Base-by-base conservation (phyloP, 2,113 vertebrate genomes). In the Gasterosteus aculeatus region DNA sequence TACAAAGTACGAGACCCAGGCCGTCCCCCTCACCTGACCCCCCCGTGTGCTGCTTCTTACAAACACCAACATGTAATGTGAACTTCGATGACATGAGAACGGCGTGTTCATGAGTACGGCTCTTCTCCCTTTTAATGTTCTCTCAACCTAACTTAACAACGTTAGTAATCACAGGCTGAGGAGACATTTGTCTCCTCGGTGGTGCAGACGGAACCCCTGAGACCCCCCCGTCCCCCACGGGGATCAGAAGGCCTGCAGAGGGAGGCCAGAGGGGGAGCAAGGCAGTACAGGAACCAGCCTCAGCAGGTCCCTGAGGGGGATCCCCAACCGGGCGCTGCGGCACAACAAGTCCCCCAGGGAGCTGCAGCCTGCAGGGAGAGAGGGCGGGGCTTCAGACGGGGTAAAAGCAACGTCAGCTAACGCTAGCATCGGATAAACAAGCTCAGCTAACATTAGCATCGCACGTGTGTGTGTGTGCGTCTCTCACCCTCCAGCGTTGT, bases 291-390 rank as follows among this genome's bases (percentile, higher is more conserved):
- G 95, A 0, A 93, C 94, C 47, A 99, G 90, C 53, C 96, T 93
- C 2, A 99, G 93, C 39, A 98, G 80, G 0, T 97, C 96, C 38
- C 96, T 94, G 19, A 98, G 94, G 0, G 97, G 97, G 87, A 98
- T 91, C 0, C 93, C 95, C 87, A 96, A 82, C 78, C 88, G 93
- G 70, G 92, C 93, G 86, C 96, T 95, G 73, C 92, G 95, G 62
- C 95, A 75, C 71, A 99, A 87, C 46, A 98, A 89, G 72, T 97
- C 96, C 0, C 96, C 96, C 53, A 99, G 95, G 49, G 93, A 95
- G 0, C 85, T 90, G 89, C 92, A 95, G 74, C 96, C 98, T 99
- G 64, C 69, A 80, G 33, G 1, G 42, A 38, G 6, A 67, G 51
- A 77, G n/a, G 15, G n/a, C 3, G 65, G n/a, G 4, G 57, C 10